phyloP scores from a whole-genome alignment of 2,113 vertebrate genomes.

The Ivindomyrus marchei region DNA sequence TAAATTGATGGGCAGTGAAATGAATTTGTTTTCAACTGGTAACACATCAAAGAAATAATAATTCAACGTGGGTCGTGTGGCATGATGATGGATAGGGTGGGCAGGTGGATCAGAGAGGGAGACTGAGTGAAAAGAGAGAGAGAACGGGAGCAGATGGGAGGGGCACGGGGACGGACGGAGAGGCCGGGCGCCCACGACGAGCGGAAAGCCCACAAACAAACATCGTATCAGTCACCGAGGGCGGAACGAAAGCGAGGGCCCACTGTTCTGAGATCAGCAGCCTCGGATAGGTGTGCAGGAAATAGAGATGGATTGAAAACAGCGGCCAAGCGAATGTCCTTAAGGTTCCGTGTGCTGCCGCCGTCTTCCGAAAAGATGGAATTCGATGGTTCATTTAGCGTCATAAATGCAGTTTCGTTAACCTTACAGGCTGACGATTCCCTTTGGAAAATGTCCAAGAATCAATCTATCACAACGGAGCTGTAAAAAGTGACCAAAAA shows the following conservation, averaged over 20 bases:
- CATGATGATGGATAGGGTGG: constrained; percentile 64
- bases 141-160: constrained; percentile 10
- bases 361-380: constrained; percentile 25
- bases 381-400: constrained; percentile 37
- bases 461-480: constrained; percentile 30
- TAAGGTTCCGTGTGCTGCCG: constrained; percentile 16
- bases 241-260: not conserved
- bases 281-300: not conserved
- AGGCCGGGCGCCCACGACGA: constrained; percentile 12
- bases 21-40: constrained; percentile 74
- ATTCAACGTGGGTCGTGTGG: constrained; percentile 61
- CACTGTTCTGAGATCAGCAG: not conserved
- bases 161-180: not conserved
- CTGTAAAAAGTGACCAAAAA: constrained; percentile 2
- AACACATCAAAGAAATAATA: constrained; percentile 73
- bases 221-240: constrained; percentile 23
- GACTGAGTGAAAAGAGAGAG: constrained; percentile 20
- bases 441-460: constrained; percentile 28
- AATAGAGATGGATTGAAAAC: constrained; percentile 11
- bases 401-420: constrained; percentile 38
- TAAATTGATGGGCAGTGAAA: constrained; percentile 69
- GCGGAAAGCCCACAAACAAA: constrained; percentile 51
- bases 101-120: constrained; percentile 59
- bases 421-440: constrained; percentile 34
- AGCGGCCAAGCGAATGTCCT: not conserved